Evolutionary conservation across 1,140 invertebrate species (phyloP), one percentile per base, ranked within the genome.

Genomic region (Brachionus paranguensis): DNA sequence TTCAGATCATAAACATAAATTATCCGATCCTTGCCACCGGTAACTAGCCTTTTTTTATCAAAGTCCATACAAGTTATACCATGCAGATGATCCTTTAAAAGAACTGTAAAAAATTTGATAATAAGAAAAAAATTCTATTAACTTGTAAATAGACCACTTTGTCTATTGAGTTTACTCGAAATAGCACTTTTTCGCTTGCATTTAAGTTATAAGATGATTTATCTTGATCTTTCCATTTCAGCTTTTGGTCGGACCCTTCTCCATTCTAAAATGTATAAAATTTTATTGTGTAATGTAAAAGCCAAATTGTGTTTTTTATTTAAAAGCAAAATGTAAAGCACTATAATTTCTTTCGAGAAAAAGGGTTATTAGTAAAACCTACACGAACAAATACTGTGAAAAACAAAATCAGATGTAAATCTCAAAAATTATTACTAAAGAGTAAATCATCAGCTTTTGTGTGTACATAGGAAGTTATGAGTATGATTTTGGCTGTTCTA

Each of bases 41-140:
- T 81, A 37, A 81, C 78, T 20, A 81, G 29, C 45, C 78, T 60
- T 41, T 81, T 60, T 45, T 81, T 81, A 37, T 81, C 78, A 64
- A 64, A 81, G 12, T 81, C 78, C 78, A 81, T 81, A 27, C 78
- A 81, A 14, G 64, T 60, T 20, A 81, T 81, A 24, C 33, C 53
- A 45, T 81, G 17, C 12, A 17, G 7, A 20, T 81, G 78, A 3
- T 81, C 78, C 78, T 81, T 29, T 10, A 53, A 79, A 68, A 11
- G 14, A 41, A 60, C 0, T 14, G 8, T 45, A n/a, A 27, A 64
- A 24, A 81, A 4, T n/a, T 11, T 1, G 37, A 65, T 17, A 14
- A 20, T 45, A 7, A 24, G 43, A n/a, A 45, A 81, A 43, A 12
- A 60, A 8, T 7, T 33, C 6, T 37, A 64, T 20, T 64, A 47